These are phyloP conservation scores for Charadrius vociferus DNA, from an alignment of 2,113 vertebrate genomes.

Conservation along the genomic window DNA sequence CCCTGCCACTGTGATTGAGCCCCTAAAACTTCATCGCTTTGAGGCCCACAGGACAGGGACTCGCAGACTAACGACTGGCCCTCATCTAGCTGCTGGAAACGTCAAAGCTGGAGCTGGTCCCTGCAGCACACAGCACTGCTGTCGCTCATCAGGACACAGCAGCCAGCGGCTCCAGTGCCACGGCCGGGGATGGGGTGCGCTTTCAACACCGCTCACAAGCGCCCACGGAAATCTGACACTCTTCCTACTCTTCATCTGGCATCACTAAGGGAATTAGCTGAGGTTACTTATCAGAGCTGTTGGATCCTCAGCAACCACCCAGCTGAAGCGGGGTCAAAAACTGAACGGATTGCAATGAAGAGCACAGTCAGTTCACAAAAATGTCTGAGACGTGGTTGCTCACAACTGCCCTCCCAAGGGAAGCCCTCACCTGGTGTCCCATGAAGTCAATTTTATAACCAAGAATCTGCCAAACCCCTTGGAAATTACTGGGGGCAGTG, in stretches of 20 bases:
- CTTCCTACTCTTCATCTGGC: not conserved
- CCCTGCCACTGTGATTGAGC: not conserved
- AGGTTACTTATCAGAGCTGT: not conserved
- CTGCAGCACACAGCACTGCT: conserved; percentile 1
- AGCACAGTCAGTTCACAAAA: not conserved
- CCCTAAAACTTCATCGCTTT: conserved; percentile 36
- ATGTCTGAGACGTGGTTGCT: not conserved
- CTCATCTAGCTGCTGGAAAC: conserved; percentile 15
- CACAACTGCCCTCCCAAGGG: not conserved
- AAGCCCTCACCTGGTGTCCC: not conserved
- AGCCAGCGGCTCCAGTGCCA: conserved; percentile 9
- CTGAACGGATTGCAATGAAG: not conserved
- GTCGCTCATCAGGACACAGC: conserved; percentile 18
- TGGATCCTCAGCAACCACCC: not conserved
- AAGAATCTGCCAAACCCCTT: conserved; percentile 27
- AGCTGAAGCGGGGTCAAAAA: not conserved
- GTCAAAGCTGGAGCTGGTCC: conserved; percentile 52
- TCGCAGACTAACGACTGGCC: not conserved
- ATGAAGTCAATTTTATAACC: not conserved
- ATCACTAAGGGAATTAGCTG: not conserved
- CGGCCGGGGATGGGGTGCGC: not conserved
- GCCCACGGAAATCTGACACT: not conserved
- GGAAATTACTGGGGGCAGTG: not conserved
- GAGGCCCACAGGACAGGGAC: conserved; percentile 13
- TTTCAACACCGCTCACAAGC: conserved; percentile 37